Conservation (phyloP, 2,113 vertebrate species). For the Python bivittatus region DNA sequence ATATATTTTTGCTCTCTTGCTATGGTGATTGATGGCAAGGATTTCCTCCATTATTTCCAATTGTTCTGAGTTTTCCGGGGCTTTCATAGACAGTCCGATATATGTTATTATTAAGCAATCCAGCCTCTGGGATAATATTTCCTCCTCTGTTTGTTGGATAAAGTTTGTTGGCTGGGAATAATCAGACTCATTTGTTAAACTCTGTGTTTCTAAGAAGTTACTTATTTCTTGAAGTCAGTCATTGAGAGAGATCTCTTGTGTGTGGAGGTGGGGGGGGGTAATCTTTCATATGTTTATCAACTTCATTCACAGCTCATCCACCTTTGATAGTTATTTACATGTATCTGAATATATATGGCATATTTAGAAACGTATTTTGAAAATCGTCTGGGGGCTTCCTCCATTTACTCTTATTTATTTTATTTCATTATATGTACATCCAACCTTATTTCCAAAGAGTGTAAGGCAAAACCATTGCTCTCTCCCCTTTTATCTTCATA, state of each 20-base stretch:
- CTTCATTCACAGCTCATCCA: neutral
- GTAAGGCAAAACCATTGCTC: neutral
- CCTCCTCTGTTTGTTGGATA: neutral
- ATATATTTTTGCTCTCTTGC: neutral
- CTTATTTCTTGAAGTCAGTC: neutral
- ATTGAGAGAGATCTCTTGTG: neutral
- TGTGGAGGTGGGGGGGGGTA: accelerated
- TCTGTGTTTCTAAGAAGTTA: slow-evolving; percentile 2
- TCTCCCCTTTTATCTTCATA: neutral
- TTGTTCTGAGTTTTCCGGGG: neutral
- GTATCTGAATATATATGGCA: neutral
- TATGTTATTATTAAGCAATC: neutral
- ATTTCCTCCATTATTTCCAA: slow-evolving; percentile 17
- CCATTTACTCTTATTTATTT: neutral
- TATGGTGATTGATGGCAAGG: neutral
- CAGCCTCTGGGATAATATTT: neutral
- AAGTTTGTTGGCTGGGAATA: neutral
- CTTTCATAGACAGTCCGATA: neutral
- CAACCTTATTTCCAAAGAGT: neutral
- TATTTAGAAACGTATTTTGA: neutral
- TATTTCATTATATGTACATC: neutral
- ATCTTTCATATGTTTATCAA: neutral
- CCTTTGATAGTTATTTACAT: neutral
- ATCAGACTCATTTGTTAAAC: slow-evolving; percentile 14
- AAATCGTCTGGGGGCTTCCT: neutral